phyloP scores from a whole-genome alignment of 2,888 invertebrate genomes.

The Deroplatys truncata region DNA sequence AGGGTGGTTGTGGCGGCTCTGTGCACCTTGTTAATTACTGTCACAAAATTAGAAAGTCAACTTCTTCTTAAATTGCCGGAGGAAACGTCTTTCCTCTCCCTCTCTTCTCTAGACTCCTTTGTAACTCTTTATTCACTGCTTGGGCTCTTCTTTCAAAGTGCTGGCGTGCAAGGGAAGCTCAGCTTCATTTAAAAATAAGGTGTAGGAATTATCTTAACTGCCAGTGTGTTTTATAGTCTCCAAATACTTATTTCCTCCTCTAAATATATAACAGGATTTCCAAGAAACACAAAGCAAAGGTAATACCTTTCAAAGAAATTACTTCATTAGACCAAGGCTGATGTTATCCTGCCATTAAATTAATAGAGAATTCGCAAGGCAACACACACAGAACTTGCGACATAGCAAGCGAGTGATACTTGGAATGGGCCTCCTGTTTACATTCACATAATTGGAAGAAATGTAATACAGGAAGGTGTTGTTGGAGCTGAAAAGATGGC shows the following conservation, averaged over 20 bases:
- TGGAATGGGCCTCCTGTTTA: too few relatives aligned
- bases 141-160: not conserved
- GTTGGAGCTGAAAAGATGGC: too few relatives aligned
- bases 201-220: not conserved
- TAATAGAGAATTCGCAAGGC: too few relatives aligned
- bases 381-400: too few relatives aligned
- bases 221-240: not conserved
- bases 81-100: slow-evolving; percentile 19
- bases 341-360: too few relatives aligned
- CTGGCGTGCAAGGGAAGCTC: not conserved
- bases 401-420: too few relatives aligned
- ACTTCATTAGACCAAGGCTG: not conserved
- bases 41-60: slow-evolving; percentile 28
- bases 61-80: slow-evolving; percentile 19
- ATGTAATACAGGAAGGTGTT: too few relatives aligned
- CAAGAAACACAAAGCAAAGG: not conserved
- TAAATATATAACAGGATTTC: not conserved
- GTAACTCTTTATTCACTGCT: slow-evolving; percentile 23
- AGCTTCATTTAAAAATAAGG: not conserved
- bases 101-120: not conserved
- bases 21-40: slow-evolving; percentile 27
- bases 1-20: slow-evolving; percentile 7
- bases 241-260: not conserved
- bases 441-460: too few relatives aligned
- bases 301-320: not conserved